A percentile compares a stretch with the other conserved stretches of the same genome.
phyloP scores from a whole-genome alignment of 2,888 invertebrate species.

The Pardosa pseudoannulata region DNA sequence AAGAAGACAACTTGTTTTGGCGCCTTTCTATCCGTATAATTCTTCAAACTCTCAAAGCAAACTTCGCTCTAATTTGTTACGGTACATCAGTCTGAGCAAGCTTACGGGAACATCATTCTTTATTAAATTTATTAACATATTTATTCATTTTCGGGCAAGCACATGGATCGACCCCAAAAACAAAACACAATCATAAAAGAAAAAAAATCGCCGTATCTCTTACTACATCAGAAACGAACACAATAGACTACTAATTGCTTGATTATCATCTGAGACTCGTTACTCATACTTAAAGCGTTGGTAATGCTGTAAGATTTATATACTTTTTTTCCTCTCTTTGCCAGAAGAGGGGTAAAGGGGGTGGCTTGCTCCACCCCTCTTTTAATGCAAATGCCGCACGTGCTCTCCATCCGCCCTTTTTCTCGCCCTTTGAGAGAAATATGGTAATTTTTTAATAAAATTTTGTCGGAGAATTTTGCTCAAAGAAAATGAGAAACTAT shows the following conservation, averaged over 20 bases:
- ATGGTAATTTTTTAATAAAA: no score
- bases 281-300: constrained; percentile 28
- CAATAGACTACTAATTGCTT: constrained; percentile 32
- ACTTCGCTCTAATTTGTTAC: background rate
- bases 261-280: constrained; percentile 23
- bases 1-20: no score
- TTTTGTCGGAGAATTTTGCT: no score
- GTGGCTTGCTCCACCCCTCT: background rate
- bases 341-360: background rate
- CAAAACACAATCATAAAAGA: no score
- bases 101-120: background rate
- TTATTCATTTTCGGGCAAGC: constrained; percentile 19
- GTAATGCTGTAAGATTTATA: constrained; percentile 9
- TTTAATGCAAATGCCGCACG: background rate
- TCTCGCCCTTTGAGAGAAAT: constrained; percentile 5
- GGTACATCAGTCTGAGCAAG: background rate
- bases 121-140: constrained; percentile 24
- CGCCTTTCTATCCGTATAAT: background rate
- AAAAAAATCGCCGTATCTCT: constrained; percentile 10
- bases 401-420: constrained; percentile 12
- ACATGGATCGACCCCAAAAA: background rate
- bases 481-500: no score
- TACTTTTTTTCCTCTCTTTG: background rate
- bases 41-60: background rate
- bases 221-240: constrained; percentile 26